phyloP scores from a whole-genome alignment of 2,797 vertebrate species.

The Liparis tanakae region DNA sequence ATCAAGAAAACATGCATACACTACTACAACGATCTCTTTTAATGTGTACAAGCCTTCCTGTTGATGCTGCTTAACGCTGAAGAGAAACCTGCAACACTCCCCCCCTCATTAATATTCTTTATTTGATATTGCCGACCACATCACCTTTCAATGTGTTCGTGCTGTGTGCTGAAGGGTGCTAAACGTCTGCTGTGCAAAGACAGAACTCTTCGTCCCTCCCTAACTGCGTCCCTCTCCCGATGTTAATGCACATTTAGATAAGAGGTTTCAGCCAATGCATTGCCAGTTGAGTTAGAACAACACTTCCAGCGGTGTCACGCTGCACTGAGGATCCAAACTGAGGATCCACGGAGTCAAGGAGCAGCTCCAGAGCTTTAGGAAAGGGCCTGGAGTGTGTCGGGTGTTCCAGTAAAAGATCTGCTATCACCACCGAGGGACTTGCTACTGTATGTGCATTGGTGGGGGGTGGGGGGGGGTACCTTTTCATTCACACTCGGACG shows the following conservation, averaged over 20 bases:
- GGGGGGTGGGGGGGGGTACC: neutral
- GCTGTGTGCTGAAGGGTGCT: constrained; percentile 32
- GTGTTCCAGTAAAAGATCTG: neutral
- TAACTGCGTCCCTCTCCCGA: constrained; percentile 24
- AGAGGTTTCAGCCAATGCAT: constrained; percentile 32
- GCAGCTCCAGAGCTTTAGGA: constrained; percentile 13
- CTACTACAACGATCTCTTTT: constrained; percentile 2
- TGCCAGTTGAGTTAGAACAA: constrained; percentile 30
- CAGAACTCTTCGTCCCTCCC: constrained; percentile 2
- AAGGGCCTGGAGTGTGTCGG: constrained; percentile 1
- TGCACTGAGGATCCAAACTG: constrained; percentile 7
- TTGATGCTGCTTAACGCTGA: constrained; percentile 3
- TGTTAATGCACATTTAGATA: constrained; percentile 35
- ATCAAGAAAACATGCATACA: too few species aligned
- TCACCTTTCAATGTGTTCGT: constrained; percentile 42
- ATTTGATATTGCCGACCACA: constrained; percentile 31
- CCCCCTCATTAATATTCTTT: neutral
- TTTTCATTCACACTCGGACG: constrained; percentile 2
- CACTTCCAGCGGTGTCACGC: neutral
- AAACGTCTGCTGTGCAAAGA: constrained; percentile 36
- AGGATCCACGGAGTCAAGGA: constrained; percentile 8
- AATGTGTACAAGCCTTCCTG: neutral
- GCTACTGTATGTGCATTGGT: neutral
- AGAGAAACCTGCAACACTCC: constrained; percentile 15
- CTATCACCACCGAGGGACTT: neutral